Evolutionary conservation across 1,140 invertebrate genomes (phyloP), one percentile per base, ranked within the genome.

Genomic region (Cyrtorhinus lividipennis): DNA sequence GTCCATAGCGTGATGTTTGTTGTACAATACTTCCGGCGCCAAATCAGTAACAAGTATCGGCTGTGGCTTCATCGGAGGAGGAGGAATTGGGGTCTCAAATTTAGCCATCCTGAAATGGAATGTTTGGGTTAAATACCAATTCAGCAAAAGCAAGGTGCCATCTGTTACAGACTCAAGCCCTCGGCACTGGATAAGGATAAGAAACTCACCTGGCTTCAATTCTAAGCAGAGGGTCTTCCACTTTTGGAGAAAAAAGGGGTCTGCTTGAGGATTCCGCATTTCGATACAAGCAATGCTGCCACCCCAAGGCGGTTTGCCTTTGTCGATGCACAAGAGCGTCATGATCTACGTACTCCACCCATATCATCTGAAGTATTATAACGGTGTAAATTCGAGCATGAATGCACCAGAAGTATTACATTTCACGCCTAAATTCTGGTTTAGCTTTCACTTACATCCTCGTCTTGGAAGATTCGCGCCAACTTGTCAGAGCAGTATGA

Each of bases 281-380:
- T 57, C 70, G 38, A 26, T 58, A 67, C 30, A 68, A 60, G 12
- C 64, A 53, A 69, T 69, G 66, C 61, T 75, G 66, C 81, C 81
- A 83, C 18, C 77, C 71, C 61, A 72, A 68, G 0, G 76, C 66
- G 24, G 75, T 73, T n/a, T 74, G 72, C 22, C 74, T 61, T 70
- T 83, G 81, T 13, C 70, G 71, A 60, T 76, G 71, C 44, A 78
- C 75, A 12, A 86, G 71, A 20, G 73, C 67, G 53, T 78, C 76
- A 18, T 80, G 75, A 71, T 86, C 79, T 0, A 87, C 68, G 68
- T 80, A 86, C 68, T 88, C 84, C 5, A 83, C 73, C 85, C 86
- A 88, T 24, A 83, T 81, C 58, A 70, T 69, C 70, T 77, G 59
- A n/a, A n/a, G n/a, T n/a, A n/a, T n/a, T n/a, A n/a, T n/a, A n/a